Evolutionary conservation across 2,113 vertebrate species (phyloP), one percentile per base, ranked within the genome.

Genomic region (Pygoscelis antarcticus): DNA sequence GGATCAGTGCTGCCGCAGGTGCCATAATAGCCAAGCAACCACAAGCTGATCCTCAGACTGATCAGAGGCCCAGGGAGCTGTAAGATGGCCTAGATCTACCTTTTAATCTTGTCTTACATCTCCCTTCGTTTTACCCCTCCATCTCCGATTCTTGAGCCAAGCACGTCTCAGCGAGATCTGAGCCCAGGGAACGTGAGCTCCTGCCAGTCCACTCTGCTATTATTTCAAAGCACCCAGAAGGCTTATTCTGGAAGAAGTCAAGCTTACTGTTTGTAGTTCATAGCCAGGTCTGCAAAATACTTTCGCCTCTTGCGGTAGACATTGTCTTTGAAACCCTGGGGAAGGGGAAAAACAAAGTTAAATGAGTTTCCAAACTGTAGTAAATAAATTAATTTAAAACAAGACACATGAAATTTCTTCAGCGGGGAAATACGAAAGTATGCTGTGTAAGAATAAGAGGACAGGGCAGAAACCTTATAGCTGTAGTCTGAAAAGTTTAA

Each of bases 261-360:
- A 51, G 98, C 99, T 98, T 98, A 99, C 99, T 99, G 98, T 98
- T 98, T 99, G 95, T 99, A 99, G 94, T 98, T 98, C 98, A 99
- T 99, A 70, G 99, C 99, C 96, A 99, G 96, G 94, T 99, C 99
- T 92, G 99, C 99, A 98, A 99, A 99, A 96, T 99, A 99, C 97
- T 99, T 99, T 61, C 99, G 97, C 84, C 99, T 99, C 97, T 99
- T 99, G 51, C 99, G 98, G 92, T 99, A 99, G 75, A 99, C 99
- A 10, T 99, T 99, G 97, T 99, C 99, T 97, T 99, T 99, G 98
- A 99, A 99, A 91, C 99, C 99, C 99, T 99, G 76, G 20, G 88
- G 5, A 49, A 93, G 9, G 18, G 72, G 29, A 74, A 87, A 96
- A 71, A 55, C 60, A 52, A 75, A 57, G 5, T 81, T 83, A 74